Evolutionary conservation across 2,113 vertebrate species (phyloP).

Genomic region (Pollachius pollachius): DNA sequence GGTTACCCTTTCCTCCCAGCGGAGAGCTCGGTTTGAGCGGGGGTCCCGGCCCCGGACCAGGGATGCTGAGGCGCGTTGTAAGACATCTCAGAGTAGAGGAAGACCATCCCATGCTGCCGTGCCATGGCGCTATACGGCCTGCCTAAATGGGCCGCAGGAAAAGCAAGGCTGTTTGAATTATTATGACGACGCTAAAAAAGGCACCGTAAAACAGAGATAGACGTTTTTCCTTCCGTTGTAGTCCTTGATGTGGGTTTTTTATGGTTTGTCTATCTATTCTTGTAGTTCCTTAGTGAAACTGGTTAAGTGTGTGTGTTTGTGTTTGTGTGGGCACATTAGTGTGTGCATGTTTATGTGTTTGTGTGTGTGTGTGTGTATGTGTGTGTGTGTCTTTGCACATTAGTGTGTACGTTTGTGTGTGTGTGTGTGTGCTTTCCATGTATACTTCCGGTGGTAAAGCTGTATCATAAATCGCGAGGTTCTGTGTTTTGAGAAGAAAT

Average conservation of each 20-base stretch:
- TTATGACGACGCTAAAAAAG: slow-evolving; percentile 8
- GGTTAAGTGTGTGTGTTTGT: no score
- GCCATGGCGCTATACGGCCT: no score
- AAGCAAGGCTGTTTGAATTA: no score
- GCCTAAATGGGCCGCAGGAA: no score
- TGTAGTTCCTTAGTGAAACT: slow-evolving; percentile 25
- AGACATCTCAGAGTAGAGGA: slow-evolving; percentile 27
- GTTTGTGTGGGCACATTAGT: no score
- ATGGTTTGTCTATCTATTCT: slow-evolving; percentile 28
- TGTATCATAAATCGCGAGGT: slow-evolving; percentile 62
- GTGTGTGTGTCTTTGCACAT: slow-evolving; percentile 10
- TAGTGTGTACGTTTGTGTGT: slow-evolving; percentile 11
- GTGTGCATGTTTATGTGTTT: no score
- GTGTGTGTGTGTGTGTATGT: no score
- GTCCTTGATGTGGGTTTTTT: slow-evolving; percentile 15
- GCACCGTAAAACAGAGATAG: no score
- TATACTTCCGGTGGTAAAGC: slow-evolving; percentile 55
- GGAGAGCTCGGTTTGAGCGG: slow-evolving; percentile 44
- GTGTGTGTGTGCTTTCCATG: slow-evolving; percentile 42
- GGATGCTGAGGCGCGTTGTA: slow-evolving; percentile 39
- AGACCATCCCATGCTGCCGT: no score
- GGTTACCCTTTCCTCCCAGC: slow-evolving; percentile 49
- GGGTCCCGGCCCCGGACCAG: no score
- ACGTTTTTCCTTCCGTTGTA: no score
- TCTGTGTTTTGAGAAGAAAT: slow-evolving; percentile 50